Conservation (phyloP, 2,797 vertebrate species). For the Australoheros facetus region DNA sequence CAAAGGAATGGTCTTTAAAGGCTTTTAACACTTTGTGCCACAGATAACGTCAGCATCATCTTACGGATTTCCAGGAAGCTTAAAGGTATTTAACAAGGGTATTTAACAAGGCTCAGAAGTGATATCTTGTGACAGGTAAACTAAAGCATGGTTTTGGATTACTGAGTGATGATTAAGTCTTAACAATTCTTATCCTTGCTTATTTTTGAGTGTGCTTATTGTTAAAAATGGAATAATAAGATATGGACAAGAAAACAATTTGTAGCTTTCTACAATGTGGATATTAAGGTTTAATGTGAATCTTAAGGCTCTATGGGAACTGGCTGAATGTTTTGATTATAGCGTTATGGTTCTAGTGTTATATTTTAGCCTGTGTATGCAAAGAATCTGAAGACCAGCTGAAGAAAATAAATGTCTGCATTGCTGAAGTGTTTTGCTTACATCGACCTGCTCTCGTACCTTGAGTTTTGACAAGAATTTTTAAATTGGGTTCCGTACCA, state of each 20-base stretch:
- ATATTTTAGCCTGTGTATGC: not conserved
- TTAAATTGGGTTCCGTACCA: not conserved
- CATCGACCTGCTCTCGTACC: not conserved
- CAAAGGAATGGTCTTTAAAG: conserved; percentile 66
- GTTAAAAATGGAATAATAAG: conserved; percentile 29
- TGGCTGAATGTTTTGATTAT: not conserved
- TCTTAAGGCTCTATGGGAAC: not conserved
- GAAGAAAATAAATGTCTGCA: too few species aligned
- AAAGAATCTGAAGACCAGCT: not conserved
- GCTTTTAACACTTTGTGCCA: conserved; percentile 74
- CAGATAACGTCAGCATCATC: conserved; percentile 75
- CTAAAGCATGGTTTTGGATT: conserved; percentile 18
- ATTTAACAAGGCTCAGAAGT: conserved; percentile 68
- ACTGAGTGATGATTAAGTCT: conserved; percentile 12
- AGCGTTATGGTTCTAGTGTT: not conserved
- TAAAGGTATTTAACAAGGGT: conserved; percentile 77
- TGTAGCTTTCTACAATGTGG: not conserved
- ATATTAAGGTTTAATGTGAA: not conserved
- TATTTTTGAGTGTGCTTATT: conserved; percentile 27
- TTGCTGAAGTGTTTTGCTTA: too few species aligned
- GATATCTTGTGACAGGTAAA: conserved; percentile 73
- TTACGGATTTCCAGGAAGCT: conserved; percentile 72
- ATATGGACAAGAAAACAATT: not conserved
- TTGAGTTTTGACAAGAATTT: not conserved
- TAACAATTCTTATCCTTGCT: conserved; percentile 20